Conservation (phyloP, 2,888 invertebrate species). For the Priocnemis perturbator region DNA sequence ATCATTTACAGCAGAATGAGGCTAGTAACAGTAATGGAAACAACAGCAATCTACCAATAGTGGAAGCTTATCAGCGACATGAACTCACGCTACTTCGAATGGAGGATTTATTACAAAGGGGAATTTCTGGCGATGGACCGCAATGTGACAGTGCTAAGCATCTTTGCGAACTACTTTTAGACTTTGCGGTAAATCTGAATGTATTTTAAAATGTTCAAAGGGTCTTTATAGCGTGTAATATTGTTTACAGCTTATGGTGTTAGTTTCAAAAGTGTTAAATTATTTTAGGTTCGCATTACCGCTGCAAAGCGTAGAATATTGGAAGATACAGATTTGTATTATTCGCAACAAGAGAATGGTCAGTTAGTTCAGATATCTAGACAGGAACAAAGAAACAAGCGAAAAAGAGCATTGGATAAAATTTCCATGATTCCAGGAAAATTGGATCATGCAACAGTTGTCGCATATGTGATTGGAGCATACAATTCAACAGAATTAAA, state of each 20-base stretch:
- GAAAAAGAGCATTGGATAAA: slow-evolving; percentile 84
- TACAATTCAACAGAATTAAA: slow-evolving; percentile 38
- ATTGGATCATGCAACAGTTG: slow-evolving; percentile 90
- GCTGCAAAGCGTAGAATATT: slow-evolving; percentile 88
- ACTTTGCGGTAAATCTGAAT: slow-evolving; percentile 82
- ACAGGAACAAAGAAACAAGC: slow-evolving; percentile 81
- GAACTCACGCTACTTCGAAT: slow-evolving; percentile 84
- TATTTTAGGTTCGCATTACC: slow-evolving; percentile 78
- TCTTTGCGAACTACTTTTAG: slow-evolving; percentile 84
- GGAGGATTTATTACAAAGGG: slow-evolving; percentile 84
- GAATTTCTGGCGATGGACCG: slow-evolving; percentile 80
- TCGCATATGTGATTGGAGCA: slow-evolving; percentile 85
- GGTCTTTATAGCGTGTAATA: no score
- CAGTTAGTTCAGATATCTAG: slow-evolving; percentile 79
- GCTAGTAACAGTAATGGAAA: slow-evolving; percentile 55
- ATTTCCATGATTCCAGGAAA: slow-evolving; percentile 89
- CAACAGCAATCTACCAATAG: slow-evolving; percentile 79
- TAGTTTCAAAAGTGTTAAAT: no score
- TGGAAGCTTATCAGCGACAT: slow-evolving; percentile 86
- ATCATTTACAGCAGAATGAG: slow-evolving; percentile 59
- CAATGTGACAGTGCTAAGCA: slow-evolving; percentile 80
- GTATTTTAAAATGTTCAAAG: no score
- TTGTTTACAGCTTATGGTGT: slow-evolving; percentile 1
- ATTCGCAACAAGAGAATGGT: slow-evolving; percentile 78
- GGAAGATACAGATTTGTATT: slow-evolving; percentile 88